phyloP scores from a whole-genome alignment of 2,113 vertebrate genomes.

The Sander lucioperca region DNA sequence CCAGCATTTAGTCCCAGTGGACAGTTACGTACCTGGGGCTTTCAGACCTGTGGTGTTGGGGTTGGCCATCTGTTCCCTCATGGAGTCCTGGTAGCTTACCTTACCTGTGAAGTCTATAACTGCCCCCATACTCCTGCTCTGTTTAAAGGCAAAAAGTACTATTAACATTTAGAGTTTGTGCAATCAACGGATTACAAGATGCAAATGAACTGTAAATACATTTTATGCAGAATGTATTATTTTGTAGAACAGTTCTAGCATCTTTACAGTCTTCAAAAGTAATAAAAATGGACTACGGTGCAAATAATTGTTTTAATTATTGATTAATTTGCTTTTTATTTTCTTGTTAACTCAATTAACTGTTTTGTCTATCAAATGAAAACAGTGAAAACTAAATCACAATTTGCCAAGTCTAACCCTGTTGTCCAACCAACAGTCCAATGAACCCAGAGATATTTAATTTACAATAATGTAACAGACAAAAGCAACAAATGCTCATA shows the following conservation, averaged over 20 bases:
- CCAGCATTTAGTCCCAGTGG: conserved; percentile 28
- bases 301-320: not conserved
- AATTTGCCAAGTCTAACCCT: not conserved
- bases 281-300: not conserved
- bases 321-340: not conserved
- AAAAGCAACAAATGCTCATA: not conserved
- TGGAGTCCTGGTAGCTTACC: conserved; percentile 93
- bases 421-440: not conserved
- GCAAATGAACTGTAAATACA: not conserved
- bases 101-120: conserved; percentile 94
- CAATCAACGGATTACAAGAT: not conserved
- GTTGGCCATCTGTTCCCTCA: conserved; percentile 92
- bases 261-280: not conserved
- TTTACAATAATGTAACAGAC: not conserved
- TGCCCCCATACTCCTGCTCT: conserved; percentile 89
- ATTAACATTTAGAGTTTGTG: conserved; percentile 6
- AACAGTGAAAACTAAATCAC: too few relatives aligned
- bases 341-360: not conserved
- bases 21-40: conserved; percentile 85
- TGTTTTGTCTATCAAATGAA: not conserved
- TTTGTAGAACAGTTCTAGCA: not conserved
- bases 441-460: not conserved
- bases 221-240: not conserved
- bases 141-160: conserved; percentile 75
- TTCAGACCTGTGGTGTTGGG: conserved; percentile 89